Percentiles rank a stretch among this genome's conserved stretches.
phyloP scores from a whole-genome alignment of 2,888 invertebrate species.

The Drosophila monieri region DNA sequence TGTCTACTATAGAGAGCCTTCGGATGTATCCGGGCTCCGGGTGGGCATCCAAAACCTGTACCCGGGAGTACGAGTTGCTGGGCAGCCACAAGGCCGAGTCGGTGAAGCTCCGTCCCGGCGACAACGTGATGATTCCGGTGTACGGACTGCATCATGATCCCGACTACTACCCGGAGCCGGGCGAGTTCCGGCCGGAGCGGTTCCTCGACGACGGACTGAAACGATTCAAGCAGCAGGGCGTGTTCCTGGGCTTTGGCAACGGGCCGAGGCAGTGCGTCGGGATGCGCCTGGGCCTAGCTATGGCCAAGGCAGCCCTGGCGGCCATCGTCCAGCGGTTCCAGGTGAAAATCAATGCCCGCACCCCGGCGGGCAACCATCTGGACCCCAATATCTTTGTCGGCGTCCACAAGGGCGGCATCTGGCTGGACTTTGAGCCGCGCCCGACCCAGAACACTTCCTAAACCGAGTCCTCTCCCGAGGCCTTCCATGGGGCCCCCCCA shows the following conservation, averaged over 20 bases:
- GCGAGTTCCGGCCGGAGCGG: conserved; percentile 80
- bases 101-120: conserved; percentile 66
- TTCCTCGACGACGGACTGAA: conserved; percentile 80
- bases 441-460: not conserved
- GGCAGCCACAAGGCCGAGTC: conserved; percentile 62
- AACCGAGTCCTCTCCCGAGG: not conserved
- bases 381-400: conserved; percentile 75
- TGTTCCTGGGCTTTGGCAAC: conserved; percentile 82
- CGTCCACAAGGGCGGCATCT: conserved; percentile 77
- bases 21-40: conserved; percentile 79
- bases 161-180: conserved; percentile 72
- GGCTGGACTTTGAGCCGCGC: conserved; percentile 72
- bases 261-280: conserved; percentile 83
- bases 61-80: conserved; percentile 63
- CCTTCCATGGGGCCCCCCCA: too few relatives aligned
- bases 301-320: conserved; percentile 77
- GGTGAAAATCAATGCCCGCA: conserved; percentile 67
- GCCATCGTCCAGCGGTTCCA: conserved; percentile 69
- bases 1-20: conserved; percentile 65
- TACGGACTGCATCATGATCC: conserved; percentile 81
- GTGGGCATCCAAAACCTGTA: conserved; percentile 78
- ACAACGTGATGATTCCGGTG: conserved; percentile 76
- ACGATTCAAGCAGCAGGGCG: conserved; percentile 77
- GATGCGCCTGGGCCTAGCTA: conserved; percentile 75
- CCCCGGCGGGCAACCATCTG: conserved; percentile 63